Base-by-base conservation (phyloP, 1,140 invertebrate genomes). In the Pseudomyrmex flavicornis region DNA sequence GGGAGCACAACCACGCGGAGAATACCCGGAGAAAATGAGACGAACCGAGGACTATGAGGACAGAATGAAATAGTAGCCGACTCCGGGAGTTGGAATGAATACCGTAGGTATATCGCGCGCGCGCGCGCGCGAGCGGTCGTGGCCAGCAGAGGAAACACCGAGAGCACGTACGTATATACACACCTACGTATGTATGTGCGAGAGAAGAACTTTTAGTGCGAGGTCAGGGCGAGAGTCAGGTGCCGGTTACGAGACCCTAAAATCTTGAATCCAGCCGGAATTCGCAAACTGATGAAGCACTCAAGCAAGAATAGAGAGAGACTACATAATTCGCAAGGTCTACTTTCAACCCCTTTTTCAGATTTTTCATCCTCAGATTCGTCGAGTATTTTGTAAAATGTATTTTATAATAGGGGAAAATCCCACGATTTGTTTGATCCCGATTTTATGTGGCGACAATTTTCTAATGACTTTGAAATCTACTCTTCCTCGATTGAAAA, bases 21-120 rank as follows among this genome's bases (percentile, higher is more conserved):
- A 80, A 80, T 80, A 80, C 54, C 5, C 76, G 54, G 66, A 50
- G 76, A 80, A 80, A 80, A 80, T 80, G 76, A 80, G 76, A 80
- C 54, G 76, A 59, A 79, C 65, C 52, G 65, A 59, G 76, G 76
- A 80, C 66, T 61, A 80, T 80, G 76, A 80, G 76, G 66, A 80
- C 76, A 70, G 66, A 80, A 80, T 72, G 76, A 80, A 80, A 80
- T 80, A 80, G 76, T 70, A 69, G 66, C 76, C 50, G 76, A 70
- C 35, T 35, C 46, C 17, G 54, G 46, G 76, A 72, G 54, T 35
- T 54, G 65, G 54, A 69, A 79, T 79, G 65, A 68, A 66, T 22
- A 22, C 35, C 76, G 62, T 26, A 26, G 3, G 26, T 52, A 26
- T 46, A 46, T 35, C 62, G 5, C n/a, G 26, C 26, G 17, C 62